Conservation (phyloP, 2,797 vertebrate species). For the Microchirus variegatus region DNA sequence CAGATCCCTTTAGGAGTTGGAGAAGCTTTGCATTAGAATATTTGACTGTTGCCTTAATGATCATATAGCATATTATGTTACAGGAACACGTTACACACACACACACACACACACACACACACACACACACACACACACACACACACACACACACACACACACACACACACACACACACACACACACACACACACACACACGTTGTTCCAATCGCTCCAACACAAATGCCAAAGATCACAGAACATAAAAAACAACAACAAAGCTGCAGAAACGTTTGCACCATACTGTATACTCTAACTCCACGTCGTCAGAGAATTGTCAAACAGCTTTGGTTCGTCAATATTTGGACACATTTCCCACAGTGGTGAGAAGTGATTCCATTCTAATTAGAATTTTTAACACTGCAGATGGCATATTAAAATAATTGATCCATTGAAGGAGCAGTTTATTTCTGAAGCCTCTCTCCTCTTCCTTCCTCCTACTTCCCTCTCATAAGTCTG, state of each 20-base stretch:
- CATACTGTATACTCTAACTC: neutral
- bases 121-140: no score
- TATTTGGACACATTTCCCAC: constrained; percentile 1
- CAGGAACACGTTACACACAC: no score
- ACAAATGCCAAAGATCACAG: neutral
- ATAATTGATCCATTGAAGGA: neutral
- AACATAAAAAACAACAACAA: neutral
- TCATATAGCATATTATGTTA: no score
- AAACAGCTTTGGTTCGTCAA: neutral
- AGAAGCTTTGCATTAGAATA: no score
- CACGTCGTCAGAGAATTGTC: constrained; percentile 1
- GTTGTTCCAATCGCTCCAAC: no score
- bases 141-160: no score
- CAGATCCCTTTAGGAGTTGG: no score
- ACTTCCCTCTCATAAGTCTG: neutral
- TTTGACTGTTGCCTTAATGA: no score
- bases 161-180: no score
- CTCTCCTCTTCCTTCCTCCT: neutral
- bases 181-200: no score
- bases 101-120: no score
- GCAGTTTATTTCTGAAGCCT: neutral
- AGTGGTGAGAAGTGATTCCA: neutral
- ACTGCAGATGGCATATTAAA: constrained; percentile 2
- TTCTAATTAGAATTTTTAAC: neutral
- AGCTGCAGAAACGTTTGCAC: no score